These are phyloP conservation scores for Tricholauxania praeusta DNA, from an alignment of 2,888 invertebrate species.

Conservation along the genomic window DNA sequence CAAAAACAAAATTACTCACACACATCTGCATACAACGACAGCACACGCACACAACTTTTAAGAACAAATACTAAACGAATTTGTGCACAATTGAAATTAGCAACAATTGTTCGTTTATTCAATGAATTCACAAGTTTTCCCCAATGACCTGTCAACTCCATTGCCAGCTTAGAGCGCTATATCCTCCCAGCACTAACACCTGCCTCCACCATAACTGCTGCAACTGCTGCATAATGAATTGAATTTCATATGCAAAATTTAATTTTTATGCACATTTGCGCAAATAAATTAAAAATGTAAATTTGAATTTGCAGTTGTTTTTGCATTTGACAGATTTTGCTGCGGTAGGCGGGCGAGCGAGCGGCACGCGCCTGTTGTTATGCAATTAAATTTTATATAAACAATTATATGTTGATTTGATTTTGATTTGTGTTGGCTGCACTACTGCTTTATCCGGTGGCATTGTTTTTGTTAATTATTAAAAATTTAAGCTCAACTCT, in stretches of 20 bases:
- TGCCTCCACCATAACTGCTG: no score
- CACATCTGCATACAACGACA: no score
- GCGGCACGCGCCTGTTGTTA: slow-evolving; percentile 10
- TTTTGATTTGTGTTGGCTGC: slow-evolving; percentile 34
- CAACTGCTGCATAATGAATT: background rate
- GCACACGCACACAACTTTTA: no score
- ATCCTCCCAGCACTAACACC: no score
- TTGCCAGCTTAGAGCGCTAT: no score
- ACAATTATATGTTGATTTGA: slow-evolving; percentile 34
- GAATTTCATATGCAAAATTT: slow-evolving; percentile 25
- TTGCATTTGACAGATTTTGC: slow-evolving; percentile 20
- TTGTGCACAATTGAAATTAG: slow-evolving; percentile 30
- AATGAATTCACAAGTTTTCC: slow-evolving; percentile 5
- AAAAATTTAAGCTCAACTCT: no score
- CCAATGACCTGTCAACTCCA: background rate
- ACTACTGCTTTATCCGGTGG: no score
- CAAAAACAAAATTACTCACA: no score
- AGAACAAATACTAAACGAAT: no score
- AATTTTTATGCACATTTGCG: slow-evolving; percentile 32
- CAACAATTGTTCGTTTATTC: slow-evolving; percentile 26
- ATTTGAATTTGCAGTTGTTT: slow-evolving; percentile 30
- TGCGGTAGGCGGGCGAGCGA: background rate
- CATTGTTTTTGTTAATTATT: no score
- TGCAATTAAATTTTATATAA: slow-evolving; percentile 35
- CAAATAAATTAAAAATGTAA: slow-evolving; percentile 28